Evolutionary conservation across 2,797 vertebrate species (phyloP).

Genomic region (Alectoris magna): DNA sequence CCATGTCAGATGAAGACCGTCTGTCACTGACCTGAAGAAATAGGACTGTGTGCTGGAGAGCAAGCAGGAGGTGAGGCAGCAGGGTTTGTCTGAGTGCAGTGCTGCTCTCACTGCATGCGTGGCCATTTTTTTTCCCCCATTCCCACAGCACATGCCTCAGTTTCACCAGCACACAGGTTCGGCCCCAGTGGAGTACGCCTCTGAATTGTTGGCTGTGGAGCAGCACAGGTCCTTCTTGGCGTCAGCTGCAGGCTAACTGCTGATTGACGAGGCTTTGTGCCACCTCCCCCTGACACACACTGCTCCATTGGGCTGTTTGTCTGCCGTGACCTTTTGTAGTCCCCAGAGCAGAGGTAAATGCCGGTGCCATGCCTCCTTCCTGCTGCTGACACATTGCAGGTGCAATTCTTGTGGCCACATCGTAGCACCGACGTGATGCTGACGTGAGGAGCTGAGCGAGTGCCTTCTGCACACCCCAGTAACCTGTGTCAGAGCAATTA

Average conservation of each 20-base stretch:
- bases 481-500: neutral
- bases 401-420: neutral
- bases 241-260: slow-evolving; percentile 12
- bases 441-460: neutral
- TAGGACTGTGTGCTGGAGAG: neutral
- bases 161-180: slow-evolving; percentile 1
- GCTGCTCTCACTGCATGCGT: accelerated
- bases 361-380: slow-evolving; percentile 72
- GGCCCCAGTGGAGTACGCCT: neutral
- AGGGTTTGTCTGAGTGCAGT: neutral
- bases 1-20: neutral
- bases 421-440: slow-evolving; percentile 16
- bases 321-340: slow-evolving; percentile 72
- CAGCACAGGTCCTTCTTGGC: neutral
- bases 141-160: slow-evolving; percentile 5
- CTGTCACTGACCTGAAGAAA: neutral
- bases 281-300: slow-evolving; percentile 46
- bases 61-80: neutral
- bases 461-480: neutral
- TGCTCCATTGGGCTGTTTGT: slow-evolving; percentile 58
- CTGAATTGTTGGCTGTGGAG: accelerated
- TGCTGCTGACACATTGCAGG: slow-evolving; percentile 66
- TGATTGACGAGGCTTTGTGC: slow-evolving; percentile 49
- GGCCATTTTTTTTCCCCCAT: neutral
- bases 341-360: slow-evolving; percentile 65